Evolutionary conservation across 2,113 vertebrate genomes (phyloP), one percentile per base, ranked within the genome.

Genomic region (Oncorhynchus masou): DNA sequence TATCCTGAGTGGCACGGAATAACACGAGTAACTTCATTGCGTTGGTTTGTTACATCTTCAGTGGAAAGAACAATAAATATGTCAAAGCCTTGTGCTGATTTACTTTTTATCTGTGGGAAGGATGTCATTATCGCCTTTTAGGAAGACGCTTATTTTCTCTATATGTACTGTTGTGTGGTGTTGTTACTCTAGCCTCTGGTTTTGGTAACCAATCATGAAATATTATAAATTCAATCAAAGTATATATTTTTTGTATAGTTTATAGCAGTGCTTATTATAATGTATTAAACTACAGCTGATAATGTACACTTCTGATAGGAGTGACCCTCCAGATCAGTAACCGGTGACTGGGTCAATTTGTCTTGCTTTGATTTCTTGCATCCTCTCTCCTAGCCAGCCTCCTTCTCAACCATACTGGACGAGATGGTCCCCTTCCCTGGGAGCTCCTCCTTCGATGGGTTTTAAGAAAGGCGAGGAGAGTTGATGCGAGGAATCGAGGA

Each of bases 31-130:
- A 83, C 76, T 73, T 57, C n/a, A 64, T 79, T 72, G 71, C 13
- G 69, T 73, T 70, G 27, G 13, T 87, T 89, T 84, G 75, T 86
- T 82, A 62, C 9, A 24, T 62, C 20, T 22, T 24, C 59, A 8
- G 59, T 60, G 16, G 2, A 72, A 80, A n/a, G 75, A 86, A 86
- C 57, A 90, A 87, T 89, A 90, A 92, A 89, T 4, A 6, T 22
- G 78, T 86, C 64, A 67, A 80, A 76, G 34, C 62, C 31, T 65
- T 74, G 8, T 34, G 8, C 59, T 60, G 59, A 60, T 60, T 60
- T n/a, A 9, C 2, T 60, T 60, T 13, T 24, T 62, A 24, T 62
- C 59, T 62, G n/a, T 16, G n/a, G 59, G 59, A 22, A 62, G 59
- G n/a, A 62, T 62, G 49, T 51, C 13, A 16, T 13, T 51, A 51